Evolutionary conservation across 2,888 invertebrate genomes (phyloP).

Genomic region (Drosophila yooni): DNA sequence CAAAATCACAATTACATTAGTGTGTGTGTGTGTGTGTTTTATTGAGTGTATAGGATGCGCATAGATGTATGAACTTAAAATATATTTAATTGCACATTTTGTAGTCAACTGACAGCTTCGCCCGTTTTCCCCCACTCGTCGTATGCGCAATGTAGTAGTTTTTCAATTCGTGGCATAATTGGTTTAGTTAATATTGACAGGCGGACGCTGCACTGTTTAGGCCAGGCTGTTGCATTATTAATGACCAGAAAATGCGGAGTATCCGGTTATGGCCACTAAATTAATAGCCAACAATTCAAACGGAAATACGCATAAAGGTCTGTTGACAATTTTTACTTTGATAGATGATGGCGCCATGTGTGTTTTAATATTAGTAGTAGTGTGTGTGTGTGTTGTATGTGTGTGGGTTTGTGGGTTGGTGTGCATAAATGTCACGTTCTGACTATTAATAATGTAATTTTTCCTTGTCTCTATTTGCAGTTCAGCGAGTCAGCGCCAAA

Average conservation of each 20-base stretch:
- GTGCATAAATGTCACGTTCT: constrained; percentile 68
- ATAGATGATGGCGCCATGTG: constrained; percentile 63
- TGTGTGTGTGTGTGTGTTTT: constrained; percentile 1
- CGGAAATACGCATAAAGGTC: constrained; percentile 69
- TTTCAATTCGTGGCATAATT: constrained; percentile 67
- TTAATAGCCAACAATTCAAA: constrained; percentile 67
- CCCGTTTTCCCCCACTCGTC: constrained; percentile 25
- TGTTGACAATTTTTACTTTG: constrained; percentile 57
- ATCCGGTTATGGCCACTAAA: constrained; percentile 62
- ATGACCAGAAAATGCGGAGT: constrained; percentile 54
- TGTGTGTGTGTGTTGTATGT: constrained; percentile 17
- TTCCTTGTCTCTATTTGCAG: constrained; percentile 76
- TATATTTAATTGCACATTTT: constrained; percentile 74
- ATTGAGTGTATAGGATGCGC: constrained; percentile 53
- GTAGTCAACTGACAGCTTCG: constrained; percentile 3
- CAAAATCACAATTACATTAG: constrained; percentile 37
- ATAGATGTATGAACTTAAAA: constrained; percentile 63
- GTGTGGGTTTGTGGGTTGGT: constrained; percentile 20
- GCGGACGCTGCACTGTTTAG: constrained; percentile 4
- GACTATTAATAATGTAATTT: constrained; percentile 72
- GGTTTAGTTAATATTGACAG: constrained; percentile 77
- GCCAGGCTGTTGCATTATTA: constrained; percentile 78
- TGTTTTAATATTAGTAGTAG: neutral
- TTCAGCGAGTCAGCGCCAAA: constrained; percentile 55
- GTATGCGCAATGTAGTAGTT: constrained; percentile 75